A percentile compares a stretch with the other conserved stretches of the same genome.
Conservation (phyloP, 2,888 invertebrate genomes). For the Syrista parreyssii region DNA sequence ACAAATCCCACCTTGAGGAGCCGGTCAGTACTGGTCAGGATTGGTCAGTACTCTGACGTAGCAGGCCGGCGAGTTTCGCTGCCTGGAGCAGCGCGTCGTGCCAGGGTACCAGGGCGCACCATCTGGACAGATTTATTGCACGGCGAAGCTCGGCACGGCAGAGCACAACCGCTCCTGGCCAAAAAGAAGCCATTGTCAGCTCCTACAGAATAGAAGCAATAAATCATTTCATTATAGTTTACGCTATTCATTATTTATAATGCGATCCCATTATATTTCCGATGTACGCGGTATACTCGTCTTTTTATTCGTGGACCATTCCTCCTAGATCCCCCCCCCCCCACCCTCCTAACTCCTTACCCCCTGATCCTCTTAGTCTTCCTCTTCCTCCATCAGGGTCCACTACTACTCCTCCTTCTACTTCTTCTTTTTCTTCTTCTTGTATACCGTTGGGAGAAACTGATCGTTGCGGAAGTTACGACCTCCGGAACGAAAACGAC, state of each 20-base stretch:
- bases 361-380: neutral
- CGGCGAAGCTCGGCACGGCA: slow-evolving; percentile 13
- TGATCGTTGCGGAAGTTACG: neutral
- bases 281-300: slow-evolving; percentile 15
- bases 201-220: slow-evolving; percentile 38
- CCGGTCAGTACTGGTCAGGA: neutral
- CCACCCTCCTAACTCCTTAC: neutral
- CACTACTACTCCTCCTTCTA: neutral
- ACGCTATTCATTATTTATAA: slow-evolving; percentile 51
- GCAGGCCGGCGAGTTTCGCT: slow-evolving; percentile 26
- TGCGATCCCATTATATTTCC: slow-evolving; percentile 38
- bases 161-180: slow-evolving; percentile 20
- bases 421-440: neutral
- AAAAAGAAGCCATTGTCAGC: slow-evolving; percentile 48
- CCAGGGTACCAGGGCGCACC: slow-evolving; percentile 21
- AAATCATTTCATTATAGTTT: slow-evolving; percentile 51
- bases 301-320: slow-evolving; percentile 5
- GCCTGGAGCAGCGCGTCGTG: slow-evolving; percentile 20
- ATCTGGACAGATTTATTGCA: slow-evolving; percentile 44
- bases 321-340: neutral
- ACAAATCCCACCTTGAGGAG: slow-evolving; percentile 30
- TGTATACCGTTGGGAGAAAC: neutral
- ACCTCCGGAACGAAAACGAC: neutral
- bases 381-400: neutral
- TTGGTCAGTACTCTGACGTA: slow-evolving; percentile 28